These are phyloP conservation scores for Eupithecia dodoneata DNA, from an alignment of 2,888 invertebrate species.

Conservation along the genomic window DNA sequence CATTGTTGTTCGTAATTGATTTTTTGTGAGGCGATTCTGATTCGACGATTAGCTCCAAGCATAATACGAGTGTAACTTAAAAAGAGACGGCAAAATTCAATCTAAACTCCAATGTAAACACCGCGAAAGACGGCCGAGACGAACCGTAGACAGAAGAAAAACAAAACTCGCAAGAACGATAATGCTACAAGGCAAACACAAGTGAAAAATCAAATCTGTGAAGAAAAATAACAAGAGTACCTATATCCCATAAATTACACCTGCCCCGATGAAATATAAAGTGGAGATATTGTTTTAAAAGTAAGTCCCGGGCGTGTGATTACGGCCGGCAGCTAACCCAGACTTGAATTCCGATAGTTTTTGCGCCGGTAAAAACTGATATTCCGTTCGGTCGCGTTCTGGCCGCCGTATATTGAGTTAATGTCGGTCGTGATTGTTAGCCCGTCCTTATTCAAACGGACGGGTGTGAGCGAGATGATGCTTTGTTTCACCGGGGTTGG, in stretches of 20 bases:
- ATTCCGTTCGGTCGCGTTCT: slow-evolving; percentile 79
- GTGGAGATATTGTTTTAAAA: slow-evolving; percentile 80
- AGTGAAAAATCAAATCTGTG: slow-evolving; percentile 71
- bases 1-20: slow-evolving; percentile 75
- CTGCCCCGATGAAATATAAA: slow-evolving; percentile 77
- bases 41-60: slow-evolving; percentile 63
- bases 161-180: slow-evolving; percentile 72
- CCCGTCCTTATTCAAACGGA: slow-evolving; percentile 59
- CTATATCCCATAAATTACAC: slow-evolving; percentile 75
- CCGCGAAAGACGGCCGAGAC: slow-evolving; percentile 65
- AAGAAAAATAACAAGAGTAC: slow-evolving; percentile 61
- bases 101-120: slow-evolving; percentile 76
- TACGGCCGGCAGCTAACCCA: slow-evolving; percentile 73
- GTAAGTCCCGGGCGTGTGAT: slow-evolving; percentile 75
- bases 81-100: slow-evolving; percentile 70
- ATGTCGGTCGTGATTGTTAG: slow-evolving; percentile 80
- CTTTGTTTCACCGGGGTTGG: slow-evolving; percentile 75
- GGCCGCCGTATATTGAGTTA: slow-evolving; percentile 81
- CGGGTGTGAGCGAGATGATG: slow-evolving; percentile 67
- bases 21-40: slow-evolving; percentile 63
- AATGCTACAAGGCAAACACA: slow-evolving; percentile 62
- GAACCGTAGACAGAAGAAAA: slow-evolving; percentile 78
- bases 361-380: slow-evolving; percentile 82
- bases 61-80: slow-evolving; percentile 58
- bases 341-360: slow-evolving; percentile 81